Evolutionary conservation across 2,888 invertebrate genomes (phyloP), one percentile per base, ranked within the genome.

Genomic region (Napeogenes sylphis): DNA sequence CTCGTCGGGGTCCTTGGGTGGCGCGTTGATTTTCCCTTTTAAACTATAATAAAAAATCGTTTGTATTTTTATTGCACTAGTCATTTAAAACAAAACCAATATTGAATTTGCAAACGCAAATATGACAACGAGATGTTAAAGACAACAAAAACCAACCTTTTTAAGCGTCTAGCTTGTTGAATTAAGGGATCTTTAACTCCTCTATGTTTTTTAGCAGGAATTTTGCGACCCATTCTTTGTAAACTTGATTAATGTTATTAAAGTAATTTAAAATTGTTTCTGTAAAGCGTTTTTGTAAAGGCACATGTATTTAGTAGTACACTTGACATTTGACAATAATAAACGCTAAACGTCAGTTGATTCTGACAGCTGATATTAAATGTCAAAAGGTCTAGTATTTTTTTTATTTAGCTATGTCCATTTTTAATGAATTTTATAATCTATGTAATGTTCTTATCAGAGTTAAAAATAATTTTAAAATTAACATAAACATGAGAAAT

Each of bases 171-270:
- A 6, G 92, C 93, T 68, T 92, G 92, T 80, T 96, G 96, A 74
- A 93, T 92, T 33, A 94, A 80, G 2, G 95, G 95, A 85, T 96
- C 96, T 76, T 94, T 94, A 2, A 95, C 91, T 32, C 95, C 95
- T 67, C 92, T 92, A 75, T 96, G 96, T 81, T 95, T 96, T 71
- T 94, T 93, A 35, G 94, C 94, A 35, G 96, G 96, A 77, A 96
- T 96, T 92, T 96, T 96, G 56, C 96, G 87, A 56, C 93, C 93
- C 94, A 94, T 94, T 81, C 76, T 61, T 45, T 55, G 46, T 32
- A 10, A 32, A 35, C 14, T 60, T 6, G 12, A 4, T 47, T 30
- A 14, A 33, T 32, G 21, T 21, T 21, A 21, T 33, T 4, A 14
- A 51, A 21, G 38, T n/a, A 21, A 47, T 56, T 54, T 56, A 30